phyloP scores from a whole-genome alignment of 2,888 invertebrate species.

The Yponomeuta sedellus region DNA sequence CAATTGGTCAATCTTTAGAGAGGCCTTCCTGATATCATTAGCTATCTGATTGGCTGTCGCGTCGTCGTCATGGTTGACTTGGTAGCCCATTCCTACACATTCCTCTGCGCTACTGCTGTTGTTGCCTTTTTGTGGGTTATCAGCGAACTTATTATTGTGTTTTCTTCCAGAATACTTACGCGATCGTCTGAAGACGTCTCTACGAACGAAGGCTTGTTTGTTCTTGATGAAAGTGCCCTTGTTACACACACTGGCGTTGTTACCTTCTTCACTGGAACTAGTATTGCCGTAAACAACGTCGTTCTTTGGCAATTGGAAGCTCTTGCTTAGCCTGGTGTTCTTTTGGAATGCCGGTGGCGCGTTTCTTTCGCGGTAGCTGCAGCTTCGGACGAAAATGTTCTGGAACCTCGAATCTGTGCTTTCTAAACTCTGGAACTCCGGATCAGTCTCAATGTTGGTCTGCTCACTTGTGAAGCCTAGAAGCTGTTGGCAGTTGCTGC shows the following conservation, averaged over 20 bases:
- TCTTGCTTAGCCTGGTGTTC: constrained; percentile 71
- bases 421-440: constrained; percentile 71
- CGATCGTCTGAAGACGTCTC: constrained; percentile 69
- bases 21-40: constrained; percentile 74
- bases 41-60: constrained; percentile 73
- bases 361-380: constrained; percentile 69
- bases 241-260: constrained; percentile 50
- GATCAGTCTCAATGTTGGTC: constrained; percentile 72
- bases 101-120: constrained; percentile 69
- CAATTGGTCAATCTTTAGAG: constrained; percentile 74
- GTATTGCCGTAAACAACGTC: constrained; percentile 65
- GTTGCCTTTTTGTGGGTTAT: constrained; percentile 52
- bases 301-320: constrained; percentile 68
- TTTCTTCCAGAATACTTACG: constrained; percentile 70
- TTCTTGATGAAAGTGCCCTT: constrained; percentile 77
- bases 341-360: constrained; percentile 71
- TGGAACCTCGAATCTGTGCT: constrained; percentile 71
- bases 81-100: constrained; percentile 66
- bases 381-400: constrained; percentile 66
- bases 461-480: constrained; percentile 72
- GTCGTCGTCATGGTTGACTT: constrained; percentile 73
- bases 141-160: constrained; percentile 52
- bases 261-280: constrained; percentile 72
- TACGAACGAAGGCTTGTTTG: constrained; percentile 70
- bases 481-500: constrained; percentile 69